Evolutionary conservation across 2,797 vertebrate genomes (phyloP).

Genomic region (Melanotaenia pygmaea): DNA sequence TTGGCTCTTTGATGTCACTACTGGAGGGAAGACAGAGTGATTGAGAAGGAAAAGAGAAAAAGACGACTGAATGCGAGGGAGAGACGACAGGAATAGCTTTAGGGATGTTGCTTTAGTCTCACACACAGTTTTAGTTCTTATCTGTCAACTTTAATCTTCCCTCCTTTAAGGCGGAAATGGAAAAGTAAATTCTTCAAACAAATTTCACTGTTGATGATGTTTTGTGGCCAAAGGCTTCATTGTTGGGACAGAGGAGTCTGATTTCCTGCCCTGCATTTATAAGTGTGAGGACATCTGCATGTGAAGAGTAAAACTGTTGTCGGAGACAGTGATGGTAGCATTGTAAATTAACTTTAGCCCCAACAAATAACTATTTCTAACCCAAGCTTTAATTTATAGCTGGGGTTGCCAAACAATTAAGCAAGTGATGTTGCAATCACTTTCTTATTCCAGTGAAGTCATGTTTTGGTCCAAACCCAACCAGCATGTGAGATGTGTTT

Average conservation of each 20-base stretch:
- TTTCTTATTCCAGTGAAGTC: too few relatives aligned
- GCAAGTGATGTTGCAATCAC: too few relatives aligned
- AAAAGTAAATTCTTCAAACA: slow-evolving; percentile 7
- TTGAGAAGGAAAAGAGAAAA: slow-evolving; percentile 51
- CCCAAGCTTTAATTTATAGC: too few relatives aligned
- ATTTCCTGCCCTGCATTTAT: neutral
- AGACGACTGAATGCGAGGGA: slow-evolving; percentile 56
- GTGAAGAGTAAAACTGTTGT: neutral
- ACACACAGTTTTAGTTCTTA: slow-evolving; percentile 39
- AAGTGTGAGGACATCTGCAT: neutral
- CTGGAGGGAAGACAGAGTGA: slow-evolving; percentile 58
- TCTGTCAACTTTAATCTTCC: slow-evolving; percentile 47
- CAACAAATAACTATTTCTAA: too few relatives aligned
- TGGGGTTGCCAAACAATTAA: too few relatives aligned
- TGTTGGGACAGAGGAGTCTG: neutral
- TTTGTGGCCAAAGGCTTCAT: slow-evolving; percentile 28
- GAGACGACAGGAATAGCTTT: slow-evolving; percentile 69
- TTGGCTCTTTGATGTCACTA: slow-evolving; percentile 64
- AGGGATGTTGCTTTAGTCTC: slow-evolving; percentile 56
- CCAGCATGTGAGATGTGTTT: too few relatives aligned
- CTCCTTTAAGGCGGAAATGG: slow-evolving; percentile 43
- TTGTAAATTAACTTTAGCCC: too few relatives aligned
- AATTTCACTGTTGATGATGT: slow-evolving; percentile 16
- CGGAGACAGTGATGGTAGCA: too few relatives aligned
- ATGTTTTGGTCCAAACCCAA: too few relatives aligned